Evolutionary conservation across 2,888 invertebrate genomes (phyloP).

Genomic region (Dolichomitus sp.): DNA sequence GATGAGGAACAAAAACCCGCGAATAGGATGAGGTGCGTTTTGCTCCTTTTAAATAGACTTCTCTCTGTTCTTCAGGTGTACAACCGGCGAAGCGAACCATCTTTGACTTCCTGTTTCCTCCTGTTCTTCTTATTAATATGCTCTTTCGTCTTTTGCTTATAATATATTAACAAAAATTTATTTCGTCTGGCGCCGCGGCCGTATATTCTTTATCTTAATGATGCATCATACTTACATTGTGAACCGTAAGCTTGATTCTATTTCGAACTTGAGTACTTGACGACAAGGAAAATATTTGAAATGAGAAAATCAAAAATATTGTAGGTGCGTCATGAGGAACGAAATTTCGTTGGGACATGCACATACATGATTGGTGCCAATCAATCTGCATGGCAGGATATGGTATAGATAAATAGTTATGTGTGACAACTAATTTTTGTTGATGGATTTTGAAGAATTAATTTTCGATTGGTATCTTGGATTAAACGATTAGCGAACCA

Average conservation of each 20-base stretch:
- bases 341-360: too few species aligned
- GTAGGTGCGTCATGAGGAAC: too few species aligned
- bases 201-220: slow-evolving; percentile 55
- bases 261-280: neutral
- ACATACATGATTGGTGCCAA: too few species aligned
- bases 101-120: slow-evolving; percentile 58
- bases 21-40: slow-evolving; percentile 53
- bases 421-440: too few species aligned
- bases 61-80: slow-evolving; percentile 51
- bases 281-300: neutral
- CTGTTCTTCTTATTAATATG: slow-evolving; percentile 28
- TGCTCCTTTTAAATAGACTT: slow-evolving; percentile 60
- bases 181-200: slow-evolving; percentile 28
- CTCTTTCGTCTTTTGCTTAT: slow-evolving; percentile 38
- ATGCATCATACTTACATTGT: neutral
- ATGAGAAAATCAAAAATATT: too few species aligned
- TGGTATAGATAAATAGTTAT: too few species aligned
- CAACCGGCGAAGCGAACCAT: slow-evolving; percentile 24
- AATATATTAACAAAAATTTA: slow-evolving; percentile 50
- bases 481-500: too few species aligned
- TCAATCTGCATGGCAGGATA: too few species aligned
- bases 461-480: too few species aligned
- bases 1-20: slow-evolving; percentile 25
- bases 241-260: neutral
- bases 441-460: too few species aligned